Evolutionary conservation across 2,797 vertebrate genomes (phyloP).

Genomic region (Rhinella marina): DNA sequence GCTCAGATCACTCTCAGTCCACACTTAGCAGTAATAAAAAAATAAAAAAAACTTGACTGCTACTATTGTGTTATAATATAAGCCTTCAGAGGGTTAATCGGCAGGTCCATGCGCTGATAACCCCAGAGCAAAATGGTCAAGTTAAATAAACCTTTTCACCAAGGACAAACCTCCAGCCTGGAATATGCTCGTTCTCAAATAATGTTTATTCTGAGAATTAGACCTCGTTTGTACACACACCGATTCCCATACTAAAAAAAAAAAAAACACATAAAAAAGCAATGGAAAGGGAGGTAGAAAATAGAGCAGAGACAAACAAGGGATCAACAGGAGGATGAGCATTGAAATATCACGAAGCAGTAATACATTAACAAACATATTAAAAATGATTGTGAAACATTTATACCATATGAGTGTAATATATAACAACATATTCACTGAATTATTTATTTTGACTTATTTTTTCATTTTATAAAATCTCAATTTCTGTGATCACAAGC

Average conservation of each 20-base stretch:
- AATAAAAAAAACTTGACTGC: background rate
- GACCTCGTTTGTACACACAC: background rate
- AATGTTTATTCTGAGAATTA: constrained; percentile 49
- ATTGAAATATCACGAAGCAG: too few relatives aligned
- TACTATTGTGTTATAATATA: background rate
- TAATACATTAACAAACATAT: background rate
- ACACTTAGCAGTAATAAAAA: background rate
- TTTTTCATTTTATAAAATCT: too few relatives aligned
- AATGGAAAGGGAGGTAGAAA: background rate
- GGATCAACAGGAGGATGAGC: background rate
- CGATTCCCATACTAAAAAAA: background rate
- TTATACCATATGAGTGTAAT: too few relatives aligned
- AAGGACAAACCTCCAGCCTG: constrained; percentile 52
- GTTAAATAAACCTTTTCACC: constrained; percentile 35
- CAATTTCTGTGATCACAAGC: too few relatives aligned
- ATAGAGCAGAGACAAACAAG: background rate
- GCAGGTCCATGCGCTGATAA: constrained; percentile 34
- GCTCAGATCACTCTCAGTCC: background rate
- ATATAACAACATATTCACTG: too few relatives aligned
- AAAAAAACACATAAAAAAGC: background rate
- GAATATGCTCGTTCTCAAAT: constrained; percentile 39
- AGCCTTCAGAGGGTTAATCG: background rate
- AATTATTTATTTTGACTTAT: too few relatives aligned
- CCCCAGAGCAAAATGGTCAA: background rate
- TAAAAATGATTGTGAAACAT: background rate